A percentile compares a stretch with the other conserved stretches of the same genome.
Evolutionary conservation across 2,797 vertebrate genomes (phyloP).

Genomic region (Liasis olivaceus): DNA sequence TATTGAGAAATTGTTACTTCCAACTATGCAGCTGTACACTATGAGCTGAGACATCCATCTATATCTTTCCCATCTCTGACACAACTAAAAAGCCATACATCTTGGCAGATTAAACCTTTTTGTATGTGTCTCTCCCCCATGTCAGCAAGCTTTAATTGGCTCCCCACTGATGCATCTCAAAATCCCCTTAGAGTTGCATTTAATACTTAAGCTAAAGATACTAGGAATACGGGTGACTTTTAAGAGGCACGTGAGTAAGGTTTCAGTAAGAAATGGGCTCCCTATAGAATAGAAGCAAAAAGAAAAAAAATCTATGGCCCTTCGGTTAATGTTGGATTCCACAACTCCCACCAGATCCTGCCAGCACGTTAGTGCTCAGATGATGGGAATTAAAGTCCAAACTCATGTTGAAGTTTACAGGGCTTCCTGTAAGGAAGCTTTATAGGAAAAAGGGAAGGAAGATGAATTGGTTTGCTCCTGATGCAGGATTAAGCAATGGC

Average conservation of each 20-base stretch:
- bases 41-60: slow-evolving; percentile 10
- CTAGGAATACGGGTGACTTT: slow-evolving; percentile 14
- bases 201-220: background rate
- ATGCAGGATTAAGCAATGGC: background rate
- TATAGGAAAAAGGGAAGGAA: no score
- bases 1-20: background rate
- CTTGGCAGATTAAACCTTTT: background rate
- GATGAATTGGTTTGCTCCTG: no score
- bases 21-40: background rate
- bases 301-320: background rate
- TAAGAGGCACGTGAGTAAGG: background rate
- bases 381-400: background rate
- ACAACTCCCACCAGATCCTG: background rate
- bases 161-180: slow-evolving; percentile 21
- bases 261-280: background rate
- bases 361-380: background rate
- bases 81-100: background rate
- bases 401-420: background rate
- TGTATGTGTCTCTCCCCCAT: slow-evolving; percentile 8
- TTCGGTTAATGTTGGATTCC: background rate
- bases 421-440: background rate
- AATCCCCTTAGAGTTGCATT: slow-evolving; percentile 19
- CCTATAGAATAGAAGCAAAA: background rate
- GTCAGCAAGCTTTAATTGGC: slow-evolving; percentile 32
- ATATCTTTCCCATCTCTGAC: slow-evolving; percentile 26